phyloP scores from a whole-genome alignment of 2,113 vertebrate species.

The Crotalus viridis region DNA sequence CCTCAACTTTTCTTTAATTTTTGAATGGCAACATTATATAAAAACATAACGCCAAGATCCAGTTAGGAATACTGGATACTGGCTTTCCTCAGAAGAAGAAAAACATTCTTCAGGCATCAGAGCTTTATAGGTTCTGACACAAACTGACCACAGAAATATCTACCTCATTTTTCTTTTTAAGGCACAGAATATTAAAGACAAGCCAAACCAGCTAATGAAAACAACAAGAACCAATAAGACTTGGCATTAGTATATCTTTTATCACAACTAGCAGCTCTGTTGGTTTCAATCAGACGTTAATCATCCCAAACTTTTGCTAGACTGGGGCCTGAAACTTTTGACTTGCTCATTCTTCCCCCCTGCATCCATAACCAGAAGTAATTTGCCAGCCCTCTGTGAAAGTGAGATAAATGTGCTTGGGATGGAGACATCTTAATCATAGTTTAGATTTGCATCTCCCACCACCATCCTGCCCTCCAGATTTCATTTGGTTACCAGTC shows the following conservation, averaged over 20 bases:
- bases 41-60: neutral
- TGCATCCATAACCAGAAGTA: slow-evolving; percentile 1
- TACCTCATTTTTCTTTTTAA: neutral
- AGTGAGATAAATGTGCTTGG: slow-evolving; percentile 54
- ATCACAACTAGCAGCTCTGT: neutral
- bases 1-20: neutral
- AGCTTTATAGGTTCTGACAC: neutral
- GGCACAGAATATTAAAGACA: neutral
- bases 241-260: neutral
- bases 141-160: neutral
- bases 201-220: neutral
- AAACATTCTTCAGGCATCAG: neutral
- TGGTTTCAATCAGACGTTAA: neutral
- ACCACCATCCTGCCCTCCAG: slow-evolving; percentile 5
- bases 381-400: slow-evolving; percentile 40
- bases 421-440: slow-evolving; percentile 52
- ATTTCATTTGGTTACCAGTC: slow-evolving; percentile 36
- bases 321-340: slow-evolving; percentile 2
- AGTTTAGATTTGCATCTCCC: slow-evolving; percentile 40
- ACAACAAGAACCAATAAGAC: neutral
- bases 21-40: neutral
- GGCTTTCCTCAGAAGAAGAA: neutral
- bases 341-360: neutral
- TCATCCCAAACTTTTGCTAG: neutral
- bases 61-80: neutral